These are phyloP conservation scores for Megaleporinus macrocephalus DNA, from an alignment of 2,113 vertebrate species.

Conservation along the genomic window DNA sequence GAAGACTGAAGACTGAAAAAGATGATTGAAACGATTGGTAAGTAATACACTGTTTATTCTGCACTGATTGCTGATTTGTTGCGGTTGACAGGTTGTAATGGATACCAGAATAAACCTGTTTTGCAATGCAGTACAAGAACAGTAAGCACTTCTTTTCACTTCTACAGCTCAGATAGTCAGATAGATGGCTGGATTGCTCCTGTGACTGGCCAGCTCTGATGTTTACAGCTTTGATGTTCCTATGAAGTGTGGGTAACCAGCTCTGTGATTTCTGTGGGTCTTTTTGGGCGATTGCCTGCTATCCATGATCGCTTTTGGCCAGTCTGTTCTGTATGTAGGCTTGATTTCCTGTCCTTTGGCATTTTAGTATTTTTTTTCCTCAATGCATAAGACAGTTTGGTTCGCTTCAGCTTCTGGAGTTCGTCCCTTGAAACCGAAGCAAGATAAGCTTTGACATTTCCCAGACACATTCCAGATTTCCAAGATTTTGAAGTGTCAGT, in stretches of 20 bases:
- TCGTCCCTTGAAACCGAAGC: neutral
- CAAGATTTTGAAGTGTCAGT: neutral
- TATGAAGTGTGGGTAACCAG: no score
- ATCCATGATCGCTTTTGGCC: no score
- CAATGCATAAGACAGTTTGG: neutral
- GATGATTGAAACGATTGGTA: slow-evolving; percentile 83
- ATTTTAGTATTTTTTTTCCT: neutral
- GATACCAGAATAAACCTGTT: no score
- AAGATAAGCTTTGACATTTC: neutral
- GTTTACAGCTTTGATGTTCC: no score
- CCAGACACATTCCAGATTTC: slow-evolving; percentile 1
- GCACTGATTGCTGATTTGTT: neutral
- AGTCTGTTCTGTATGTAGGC: neutral
- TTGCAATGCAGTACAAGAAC: no score
- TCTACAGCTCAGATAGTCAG: no score
- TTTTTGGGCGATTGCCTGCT: no score
- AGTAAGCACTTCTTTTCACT: no score
- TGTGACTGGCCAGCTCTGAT: no score
- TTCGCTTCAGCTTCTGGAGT: neutral
- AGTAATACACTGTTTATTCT: slow-evolving; percentile 48
- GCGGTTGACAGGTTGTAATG: no score
- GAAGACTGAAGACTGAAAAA: neutral
- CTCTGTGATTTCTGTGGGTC: no score
- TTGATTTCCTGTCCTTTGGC: neutral
- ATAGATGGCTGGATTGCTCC: no score